phyloP scores from a whole-genome alignment of 2,888 invertebrate species.

The Watsonalla binaria region DNA sequence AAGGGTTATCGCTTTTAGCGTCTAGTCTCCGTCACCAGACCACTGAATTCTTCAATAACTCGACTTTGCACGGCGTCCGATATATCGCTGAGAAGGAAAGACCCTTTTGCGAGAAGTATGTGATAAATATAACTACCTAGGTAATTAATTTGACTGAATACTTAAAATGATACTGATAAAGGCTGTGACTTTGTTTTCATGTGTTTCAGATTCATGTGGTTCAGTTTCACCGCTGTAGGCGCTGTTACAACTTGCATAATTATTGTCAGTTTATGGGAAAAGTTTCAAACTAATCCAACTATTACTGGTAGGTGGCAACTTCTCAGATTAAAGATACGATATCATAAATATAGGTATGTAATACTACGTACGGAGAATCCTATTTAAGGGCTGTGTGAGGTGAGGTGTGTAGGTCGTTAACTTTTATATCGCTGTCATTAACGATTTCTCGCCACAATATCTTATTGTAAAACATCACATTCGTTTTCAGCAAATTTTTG shows the following conservation, averaged over 20 bases:
- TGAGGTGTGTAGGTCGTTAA: too few relatives aligned
- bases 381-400: too few relatives aligned
- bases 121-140: constrained; percentile 12
- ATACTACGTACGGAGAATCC: too few relatives aligned
- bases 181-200: neutral
- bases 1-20: constrained; percentile 65
- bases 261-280: constrained; percentile 88
- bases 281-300: constrained; percentile 90
- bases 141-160: neutral
- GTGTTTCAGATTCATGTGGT: constrained; percentile 85
- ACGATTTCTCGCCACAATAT: too few relatives aligned
- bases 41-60: constrained; percentile 86
- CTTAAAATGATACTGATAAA: neutral
- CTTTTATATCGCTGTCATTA: too few relatives aligned
- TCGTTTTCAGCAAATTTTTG: too few relatives aligned
- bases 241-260: constrained; percentile 85
- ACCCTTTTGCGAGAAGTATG: constrained; percentile 87
- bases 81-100: constrained; percentile 87
- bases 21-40: constrained; percentile 85
- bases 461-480: too few relatives aligned
- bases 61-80: constrained; percentile 87
- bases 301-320: constrained; percentile 79
- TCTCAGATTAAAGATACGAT: too few relatives aligned
- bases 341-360: too few relatives aligned
- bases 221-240: constrained; percentile 84